Evolutionary conservation across 1,140 invertebrate genomes (phyloP).

Genomic region (Bombus confusus): DNA sequence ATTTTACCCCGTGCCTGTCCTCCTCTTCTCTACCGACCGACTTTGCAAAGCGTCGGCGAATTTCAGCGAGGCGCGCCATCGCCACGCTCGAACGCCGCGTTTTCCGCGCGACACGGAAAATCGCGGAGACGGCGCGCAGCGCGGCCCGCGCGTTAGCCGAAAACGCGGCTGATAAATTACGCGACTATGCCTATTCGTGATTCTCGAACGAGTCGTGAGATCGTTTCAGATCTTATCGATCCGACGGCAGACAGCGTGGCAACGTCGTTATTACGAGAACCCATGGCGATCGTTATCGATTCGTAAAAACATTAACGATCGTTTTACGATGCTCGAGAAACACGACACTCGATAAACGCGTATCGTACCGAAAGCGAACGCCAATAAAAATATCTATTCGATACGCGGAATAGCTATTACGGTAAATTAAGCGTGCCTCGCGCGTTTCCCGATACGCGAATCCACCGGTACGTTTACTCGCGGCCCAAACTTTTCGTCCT

Average conservation of each 20-base stretch:
- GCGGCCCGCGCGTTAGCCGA: not conserved
- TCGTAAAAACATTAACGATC: conserved; percentile 64
- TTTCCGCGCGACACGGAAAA: not conserved
- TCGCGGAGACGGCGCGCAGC: not conserved
- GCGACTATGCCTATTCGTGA: conserved; percentile 27
- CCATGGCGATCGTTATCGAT: conserved; percentile 62
- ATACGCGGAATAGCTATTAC: conserved; percentile 44
- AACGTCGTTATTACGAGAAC: conserved; percentile 60
- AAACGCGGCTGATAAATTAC: conserved; percentile 32
- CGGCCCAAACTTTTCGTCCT: accelerated
- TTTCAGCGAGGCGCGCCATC: no score
- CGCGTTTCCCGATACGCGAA: not conserved
- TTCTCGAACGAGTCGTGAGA: conserved; percentile 53
- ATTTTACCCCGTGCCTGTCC: conserved; percentile 57
- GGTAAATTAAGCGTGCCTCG: conserved; percentile 24
- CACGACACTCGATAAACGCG: conserved; percentile 43
- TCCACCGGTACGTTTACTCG: not conserved
- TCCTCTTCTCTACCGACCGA: not conserved
- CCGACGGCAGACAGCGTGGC: conserved; percentile 51
- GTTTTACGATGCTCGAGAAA: conserved; percentile 57
- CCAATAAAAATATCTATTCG: conserved; percentile 42
- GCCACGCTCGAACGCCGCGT: no score
- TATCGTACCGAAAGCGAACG: conserved; percentile 51
- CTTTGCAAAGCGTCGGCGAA: no score
- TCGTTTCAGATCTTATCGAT: conserved; percentile 64